Base-by-base conservation (phyloP, 2,797 vertebrate species). In the Chloroceryle inda region DNA sequence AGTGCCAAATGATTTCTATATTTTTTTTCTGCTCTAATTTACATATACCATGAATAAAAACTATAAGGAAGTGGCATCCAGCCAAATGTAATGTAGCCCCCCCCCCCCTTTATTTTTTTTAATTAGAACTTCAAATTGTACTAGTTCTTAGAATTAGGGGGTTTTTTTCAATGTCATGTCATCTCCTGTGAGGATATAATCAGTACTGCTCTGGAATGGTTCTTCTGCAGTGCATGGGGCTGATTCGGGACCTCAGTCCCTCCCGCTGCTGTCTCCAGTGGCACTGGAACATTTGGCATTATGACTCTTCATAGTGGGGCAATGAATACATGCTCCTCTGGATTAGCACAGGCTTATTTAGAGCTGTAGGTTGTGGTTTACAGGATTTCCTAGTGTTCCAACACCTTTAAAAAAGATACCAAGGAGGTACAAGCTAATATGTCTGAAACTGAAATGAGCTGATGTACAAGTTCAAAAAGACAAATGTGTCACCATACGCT, bases 191-290 rank as follows among this genome's bases (percentile, higher is more conserved):
- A 71, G 59, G 45, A 63, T 22, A 16, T 10, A 18, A 27, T 31
- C 40, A 13, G 22, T 47, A 9, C 62, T 66, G 78, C 19, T 59
- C 58, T 62, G 49, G 44, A 24, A 35, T 61, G 35, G 59, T 53
- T 84, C 24, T 52, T 37, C 37, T 91, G 64, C 77, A 38, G 59
- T 26, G 11, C n/a, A 29, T 1, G 8, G n/a, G 44, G 35, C 58
- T 92, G 33, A 20, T 53, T 72, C 45, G 52, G 27, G 53, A 74
- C 31, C 31, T 71, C 50, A 74, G 59, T 63, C 66, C 40, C 47
- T 91, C 26, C 52, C 0, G 0, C 31, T 86, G 50, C 42, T 40
- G 1, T 27, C 20, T 73, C 76, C 44, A 68, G 47, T 24, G 64
- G 37, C 78, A 71, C 56, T 40, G 26, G 64, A 78, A 31, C 35